phyloP scores from a whole-genome alignment of 2,888 invertebrate species.

The Drosophila kokeensis region DNA sequence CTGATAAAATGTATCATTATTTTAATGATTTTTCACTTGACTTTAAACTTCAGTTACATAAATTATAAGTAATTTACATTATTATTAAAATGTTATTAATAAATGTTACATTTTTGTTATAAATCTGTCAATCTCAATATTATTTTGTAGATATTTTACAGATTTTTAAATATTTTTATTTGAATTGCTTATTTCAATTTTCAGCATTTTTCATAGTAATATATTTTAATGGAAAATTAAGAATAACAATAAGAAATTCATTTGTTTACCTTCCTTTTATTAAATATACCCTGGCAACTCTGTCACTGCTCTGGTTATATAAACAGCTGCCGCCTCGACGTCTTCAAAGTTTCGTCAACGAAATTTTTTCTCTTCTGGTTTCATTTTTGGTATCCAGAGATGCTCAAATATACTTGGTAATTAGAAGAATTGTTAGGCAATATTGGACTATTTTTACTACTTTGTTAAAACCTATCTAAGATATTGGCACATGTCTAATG shows the following conservation, averaged over 20 bases:
- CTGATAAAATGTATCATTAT: fast-evolving
- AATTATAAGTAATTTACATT: too few species aligned
- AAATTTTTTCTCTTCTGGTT: background rate
- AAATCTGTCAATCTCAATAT: background rate
- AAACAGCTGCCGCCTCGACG: background rate
- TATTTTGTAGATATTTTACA: fast-evolving
- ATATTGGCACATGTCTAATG: background rate
- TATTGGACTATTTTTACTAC: background rate
- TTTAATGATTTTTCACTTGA: background rate
- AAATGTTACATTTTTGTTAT: fast-evolving
- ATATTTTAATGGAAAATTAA: background rate
- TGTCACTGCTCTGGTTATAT: background rate
- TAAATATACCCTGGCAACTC: background rate
- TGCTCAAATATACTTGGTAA: background rate
- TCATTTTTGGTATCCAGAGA: background rate
- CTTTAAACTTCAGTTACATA: background rate
- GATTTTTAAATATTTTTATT: fast-evolving
- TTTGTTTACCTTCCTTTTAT: background rate
- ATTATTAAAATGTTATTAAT: background rate
- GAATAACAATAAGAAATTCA: background rate
- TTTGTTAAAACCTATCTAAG: background rate
- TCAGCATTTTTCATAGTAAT: fast-evolving
- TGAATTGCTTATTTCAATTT: background rate
- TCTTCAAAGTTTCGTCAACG: background rate
- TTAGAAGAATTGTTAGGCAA: background rate